A percentile compares a stretch with the other conserved stretches of the same genome.
These are phyloP conservation scores for Meloidogyne floridensis DNA, from an alignment of 1,140 invertebrate genomes.

Conservation along the genomic window DNA sequence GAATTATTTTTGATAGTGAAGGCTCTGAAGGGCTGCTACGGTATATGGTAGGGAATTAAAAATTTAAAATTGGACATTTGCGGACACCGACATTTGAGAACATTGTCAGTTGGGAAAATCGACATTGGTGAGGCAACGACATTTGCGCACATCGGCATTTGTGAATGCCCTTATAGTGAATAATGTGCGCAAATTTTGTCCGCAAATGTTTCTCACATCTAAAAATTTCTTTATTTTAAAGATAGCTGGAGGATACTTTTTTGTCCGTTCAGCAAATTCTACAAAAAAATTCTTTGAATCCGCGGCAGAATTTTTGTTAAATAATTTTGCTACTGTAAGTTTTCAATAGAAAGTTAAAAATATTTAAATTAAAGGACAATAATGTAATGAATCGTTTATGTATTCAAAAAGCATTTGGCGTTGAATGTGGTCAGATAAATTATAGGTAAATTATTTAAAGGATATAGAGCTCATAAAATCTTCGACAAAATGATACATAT, in stretches of 20 bases:
- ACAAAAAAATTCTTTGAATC: constrained; percentile 43
- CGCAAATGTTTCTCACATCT: not conserved
- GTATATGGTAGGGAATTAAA: constrained; percentile 10
- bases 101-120: too few species aligned
- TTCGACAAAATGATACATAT: too few species aligned
- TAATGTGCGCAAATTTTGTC: not conserved
- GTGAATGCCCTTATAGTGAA: too few species aligned
- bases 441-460: constrained; percentile 43
- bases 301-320: constrained; percentile 34
- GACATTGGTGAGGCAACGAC: not conserved
- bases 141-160: too few species aligned
- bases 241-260: constrained; percentile 55
- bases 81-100: too few species aligned
- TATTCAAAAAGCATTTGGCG: constrained; percentile 24
- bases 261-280: constrained; percentile 35
- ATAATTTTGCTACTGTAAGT: constrained; percentile 45
- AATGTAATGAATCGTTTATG: constrained; percentile 51
- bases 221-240: constrained; percentile 4
- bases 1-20: constrained; percentile 50
- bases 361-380: constrained; percentile 35
- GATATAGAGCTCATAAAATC: not conserved
- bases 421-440: constrained; percentile 40
- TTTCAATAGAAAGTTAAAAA: not conserved
- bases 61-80: too few species aligned
- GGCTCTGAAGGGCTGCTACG: constrained; percentile 37